Conservation (phyloP, 2,797 vertebrate species). For the Cynodonichthys magdalenae region DNA sequence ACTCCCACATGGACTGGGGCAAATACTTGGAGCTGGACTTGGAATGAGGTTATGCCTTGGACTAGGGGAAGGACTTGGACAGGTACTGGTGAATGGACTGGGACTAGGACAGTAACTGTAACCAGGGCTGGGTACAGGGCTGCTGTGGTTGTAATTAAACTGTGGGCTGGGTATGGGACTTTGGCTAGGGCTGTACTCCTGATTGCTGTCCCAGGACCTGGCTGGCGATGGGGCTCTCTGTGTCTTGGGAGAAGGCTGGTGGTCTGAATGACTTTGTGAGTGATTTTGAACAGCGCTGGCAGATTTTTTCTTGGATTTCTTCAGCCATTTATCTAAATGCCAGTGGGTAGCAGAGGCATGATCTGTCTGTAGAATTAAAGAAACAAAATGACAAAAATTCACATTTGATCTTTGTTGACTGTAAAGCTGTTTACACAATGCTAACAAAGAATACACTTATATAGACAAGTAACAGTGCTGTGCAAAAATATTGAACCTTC, state of each 20-base stretch:
- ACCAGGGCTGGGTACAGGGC: conserved; percentile 71
- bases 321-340: conserved; percentile 98
- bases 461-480: neutral
- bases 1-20: conserved; percentile 70
- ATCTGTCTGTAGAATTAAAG: conserved; percentile 76
- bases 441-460: neutral
- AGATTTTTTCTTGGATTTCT: conserved; percentile 87
- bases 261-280: conserved; percentile 43
- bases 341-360: conserved; percentile 89
- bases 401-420: neutral
- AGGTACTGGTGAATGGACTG: conserved; percentile 75
- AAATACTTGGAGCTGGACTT: conserved; percentile 64
- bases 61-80: conserved; percentile 73
- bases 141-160: conserved; percentile 76
- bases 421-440: conserved; percentile 3
- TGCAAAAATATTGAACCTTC: too few species aligned
- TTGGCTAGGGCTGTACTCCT: conserved; percentile 76
- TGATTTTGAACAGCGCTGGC: conserved; percentile 81
- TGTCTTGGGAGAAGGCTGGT: conserved; percentile 49
- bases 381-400: conserved; percentile 5
- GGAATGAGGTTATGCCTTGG: conserved; percentile 51
- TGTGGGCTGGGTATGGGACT: conserved; percentile 81
- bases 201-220: conserved; percentile 79
- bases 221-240: conserved; percentile 77
- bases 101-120: conserved; percentile 79